Evolutionary conservation across 2,888 invertebrate genomes (phyloP), one percentile per base, ranked within the genome.

Genomic region (Ophioninae sp.): DNA sequence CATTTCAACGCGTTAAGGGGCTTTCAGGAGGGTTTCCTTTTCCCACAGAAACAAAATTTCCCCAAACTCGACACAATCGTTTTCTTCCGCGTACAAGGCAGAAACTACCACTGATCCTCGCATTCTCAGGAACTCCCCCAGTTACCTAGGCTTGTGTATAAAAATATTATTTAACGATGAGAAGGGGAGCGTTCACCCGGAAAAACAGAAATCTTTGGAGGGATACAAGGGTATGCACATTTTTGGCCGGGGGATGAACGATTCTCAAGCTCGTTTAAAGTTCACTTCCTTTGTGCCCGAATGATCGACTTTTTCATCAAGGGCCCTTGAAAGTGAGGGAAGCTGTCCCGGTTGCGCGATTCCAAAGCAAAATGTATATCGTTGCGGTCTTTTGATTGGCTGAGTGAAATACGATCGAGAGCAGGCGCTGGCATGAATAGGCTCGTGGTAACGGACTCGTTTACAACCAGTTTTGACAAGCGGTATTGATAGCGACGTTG

Each of bases 61-160:
- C 68, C 86, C 83, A 87, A 90, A 90, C 87, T 89, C 88, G 88
- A 88, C 89, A 90, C 89, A 89, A 90, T 89, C 88, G 88, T 86
- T 82, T 61, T 84, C 83, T 85, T 77, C 64, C 83, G 85, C 86
- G 70, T 56, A 59, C 44, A 76, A 76, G 62, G 79, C 79, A 74
- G 85, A 81, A 84, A 74, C 82, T 79, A 57, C 41, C 78, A 56
- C 44, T 73, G 77, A 84, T 80, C 84, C 72, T 17, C 41, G 61
- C 81, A 80, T 82, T 86, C 82, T 59, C 70, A 69, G 61, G 62
- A 44, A 44, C 59, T 41, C n/a, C 6, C 39, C 23, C 41, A 67
- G 67, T 59, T 41, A 7, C 67, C 41, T 37, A 57, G 39, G 21
- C 67, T 59, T 67, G 30, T 37, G 23, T 56, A 50, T 30, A 3